Evolutionary conservation across 2,888 invertebrate species (phyloP), one percentile per base, ranked within the genome.

Genomic region (Itoplectis maculator): DNA sequence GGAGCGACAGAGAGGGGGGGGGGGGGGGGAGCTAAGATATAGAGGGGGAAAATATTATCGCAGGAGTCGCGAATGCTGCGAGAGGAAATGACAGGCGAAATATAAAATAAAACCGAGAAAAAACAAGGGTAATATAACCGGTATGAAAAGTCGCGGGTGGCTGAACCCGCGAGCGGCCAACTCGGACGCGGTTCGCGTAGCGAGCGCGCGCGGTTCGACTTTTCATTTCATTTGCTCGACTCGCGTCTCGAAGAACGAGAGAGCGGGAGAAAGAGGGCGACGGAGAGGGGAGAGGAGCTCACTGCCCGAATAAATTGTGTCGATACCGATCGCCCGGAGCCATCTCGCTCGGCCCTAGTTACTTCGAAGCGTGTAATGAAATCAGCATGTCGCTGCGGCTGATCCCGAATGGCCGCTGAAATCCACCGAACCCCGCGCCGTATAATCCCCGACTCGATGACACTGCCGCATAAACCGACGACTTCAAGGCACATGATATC

Each of bases 141-240:
- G 66, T 75, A 68, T 23, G 49, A 74, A 81, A 69, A 54, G 73
- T 78, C 63, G 54, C 78, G 68, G 72, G 78, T 69, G 78, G 56
- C 47, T 81, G 76, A 81, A 81, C 74, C 54, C 73, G 49, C n/a
- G 45, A 29, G 45, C 49, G 59, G 45, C 23, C 29, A 29, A 47
- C 65, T 35, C n/a, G 37, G 13, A 9, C 49, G 54, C 35, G 61
- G 68, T 35, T 13, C 35, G 15, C n/a, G 29, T n/a, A n/a, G n/a
- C n/a, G n/a, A n/a, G 40, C 20, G 47, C 49, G n/a, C 40, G 18
- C 29, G 29, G 5, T 70, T 45, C 18, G 59, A 15, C 15, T 51
- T 49, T 45, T 74, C 63, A 73, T 81, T 65, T 66, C 42, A 65
- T 23, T 61, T 54, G 61, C 18, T 66, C n/a, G 63, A 61, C 23